Percentiles rank a stretch among this genome's conserved stretches.
phyloP scores from a whole-genome alignment of 2,888 invertebrate species.

The Amblyjoppa proteus region DNA sequence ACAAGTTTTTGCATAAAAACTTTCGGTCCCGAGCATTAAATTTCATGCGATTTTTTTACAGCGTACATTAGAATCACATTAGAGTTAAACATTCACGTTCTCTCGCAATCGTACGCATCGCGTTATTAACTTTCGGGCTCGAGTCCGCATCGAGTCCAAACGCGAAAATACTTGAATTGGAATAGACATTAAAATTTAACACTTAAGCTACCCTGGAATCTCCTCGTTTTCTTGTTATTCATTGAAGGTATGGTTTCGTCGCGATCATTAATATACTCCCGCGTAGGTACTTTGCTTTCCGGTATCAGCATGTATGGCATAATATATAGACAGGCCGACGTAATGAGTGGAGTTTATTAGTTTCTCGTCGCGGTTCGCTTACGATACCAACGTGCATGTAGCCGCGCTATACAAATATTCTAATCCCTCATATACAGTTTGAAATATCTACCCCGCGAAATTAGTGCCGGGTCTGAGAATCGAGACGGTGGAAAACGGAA shows the following conservation, averaged over 20 bases:
- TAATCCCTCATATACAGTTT: conserved; percentile 6
- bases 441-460: conserved; percentile 50
- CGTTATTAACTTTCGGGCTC: no score
- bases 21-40: no score
- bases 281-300: not conserved
- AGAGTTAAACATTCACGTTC: no score
- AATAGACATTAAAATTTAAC: not conserved
- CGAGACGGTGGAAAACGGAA: conserved; percentile 9
- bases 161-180: not conserved
- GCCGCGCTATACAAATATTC: not conserved
- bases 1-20: no score
- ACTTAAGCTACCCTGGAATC: not conserved
- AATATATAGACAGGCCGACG: conserved; percentile 24
- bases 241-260: conserved; percentile 8
- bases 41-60: no score
- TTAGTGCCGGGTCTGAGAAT: conserved; percentile 21
- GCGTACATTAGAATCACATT: no score
- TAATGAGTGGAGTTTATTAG: conserved; percentile 64
- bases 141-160: not conserved
- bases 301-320: not conserved
- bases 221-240: conserved; percentile 7
- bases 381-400: conserved; percentile 20
- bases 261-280: conserved; percentile 27
- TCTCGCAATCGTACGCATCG: no score
- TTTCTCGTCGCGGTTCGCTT: conserved; percentile 53